Conservation (phyloP, 1,140 invertebrate genomes). For the Dinoponera quadriceps region DNA sequence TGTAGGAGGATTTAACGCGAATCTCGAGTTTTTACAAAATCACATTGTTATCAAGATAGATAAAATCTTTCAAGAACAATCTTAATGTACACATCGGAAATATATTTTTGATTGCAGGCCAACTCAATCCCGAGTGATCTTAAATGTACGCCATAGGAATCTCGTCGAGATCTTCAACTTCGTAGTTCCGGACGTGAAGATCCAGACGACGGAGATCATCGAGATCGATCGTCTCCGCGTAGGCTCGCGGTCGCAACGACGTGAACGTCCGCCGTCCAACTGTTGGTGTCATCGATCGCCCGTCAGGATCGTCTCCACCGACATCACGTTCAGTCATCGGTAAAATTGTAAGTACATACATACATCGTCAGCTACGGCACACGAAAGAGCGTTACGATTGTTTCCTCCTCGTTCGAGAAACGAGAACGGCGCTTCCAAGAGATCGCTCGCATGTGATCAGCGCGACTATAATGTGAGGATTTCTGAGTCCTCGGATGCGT, state of each 20-base stretch:
- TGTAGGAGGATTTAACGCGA: background rate
- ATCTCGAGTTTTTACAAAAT: slow-evolving; percentile 40
- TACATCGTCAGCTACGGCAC: slow-evolving; percentile 64
- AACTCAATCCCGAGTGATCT: background rate
- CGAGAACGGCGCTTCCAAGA: background rate
- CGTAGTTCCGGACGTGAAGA: slow-evolving; percentile 10
- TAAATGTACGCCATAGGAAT: background rate
- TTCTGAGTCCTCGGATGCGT: background rate
- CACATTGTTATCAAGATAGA: background rate
- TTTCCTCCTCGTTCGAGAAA: slow-evolving; percentile 18
- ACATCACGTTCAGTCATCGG: slow-evolving; percentile 58
- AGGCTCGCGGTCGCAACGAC: slow-evolving; percentile 43
- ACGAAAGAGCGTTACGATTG: slow-evolving; percentile 52
- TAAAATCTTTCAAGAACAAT: background rate
- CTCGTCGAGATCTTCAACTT: slow-evolving; percentile 20
- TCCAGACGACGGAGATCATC: slow-evolving; percentile 18
- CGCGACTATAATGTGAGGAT: background rate
- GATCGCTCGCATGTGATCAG: slow-evolving; percentile 22
- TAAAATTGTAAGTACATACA: slow-evolving; percentile 70
- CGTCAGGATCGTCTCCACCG: slow-evolving; percentile 48
- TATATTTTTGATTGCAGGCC: background rate
- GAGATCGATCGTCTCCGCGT: slow-evolving; percentile 49
- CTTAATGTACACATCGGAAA: background rate
- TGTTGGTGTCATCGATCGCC: slow-evolving; percentile 44
- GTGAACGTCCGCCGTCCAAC: slow-evolving; percentile 39